phyloP scores from a whole-genome alignment of 2,888 invertebrate genomes.

The Macaria liturata region DNA sequence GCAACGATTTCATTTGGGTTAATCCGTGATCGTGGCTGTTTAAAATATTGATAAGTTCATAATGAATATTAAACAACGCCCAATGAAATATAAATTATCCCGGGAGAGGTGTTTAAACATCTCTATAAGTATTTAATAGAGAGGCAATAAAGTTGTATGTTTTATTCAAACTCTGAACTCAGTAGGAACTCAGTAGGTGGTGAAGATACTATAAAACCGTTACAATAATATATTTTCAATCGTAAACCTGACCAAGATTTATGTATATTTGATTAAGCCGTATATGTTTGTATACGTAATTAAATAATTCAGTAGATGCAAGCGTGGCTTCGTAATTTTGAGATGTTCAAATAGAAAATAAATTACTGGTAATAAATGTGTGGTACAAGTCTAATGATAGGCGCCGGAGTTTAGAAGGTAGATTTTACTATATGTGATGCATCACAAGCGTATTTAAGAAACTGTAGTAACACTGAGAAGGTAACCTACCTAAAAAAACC shows the following conservation, averaged over 20 bases:
- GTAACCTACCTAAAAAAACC: no score
- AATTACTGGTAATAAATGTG: slow-evolving; percentile 10
- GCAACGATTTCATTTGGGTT: background rate
- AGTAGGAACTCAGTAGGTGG: slow-evolving; percentile 38
- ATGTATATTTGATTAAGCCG: slow-evolving; percentile 50
- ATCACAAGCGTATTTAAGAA: no score
- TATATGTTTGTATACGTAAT: slow-evolving; percentile 40
- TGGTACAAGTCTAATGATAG: slow-evolving; percentile 1
- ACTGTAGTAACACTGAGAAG: no score
- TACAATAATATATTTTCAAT: slow-evolving; percentile 35
- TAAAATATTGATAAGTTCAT: slow-evolving; percentile 24
- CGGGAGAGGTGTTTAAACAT: slow-evolving; percentile 28
- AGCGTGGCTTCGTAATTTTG: slow-evolving; percentile 19
- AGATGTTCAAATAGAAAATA: slow-evolving; percentile 16
- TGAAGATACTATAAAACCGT: slow-evolving; percentile 25
- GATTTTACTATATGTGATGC: slow-evolving; percentile 3
- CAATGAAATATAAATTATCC: slow-evolving; percentile 20
- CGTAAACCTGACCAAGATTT: slow-evolving; percentile 45
- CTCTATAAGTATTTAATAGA: slow-evolving; percentile 31
- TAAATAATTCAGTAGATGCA: slow-evolving; percentile 27
- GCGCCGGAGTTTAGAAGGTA: background rate
- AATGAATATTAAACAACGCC: slow-evolving; percentile 27
- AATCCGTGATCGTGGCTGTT: slow-evolving; percentile 8
- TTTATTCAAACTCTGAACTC: slow-evolving; percentile 18
- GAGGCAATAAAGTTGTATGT: slow-evolving; percentile 26